Conservation (phyloP, 1,140 invertebrate genomes). For the Magallana angulata region DNA sequence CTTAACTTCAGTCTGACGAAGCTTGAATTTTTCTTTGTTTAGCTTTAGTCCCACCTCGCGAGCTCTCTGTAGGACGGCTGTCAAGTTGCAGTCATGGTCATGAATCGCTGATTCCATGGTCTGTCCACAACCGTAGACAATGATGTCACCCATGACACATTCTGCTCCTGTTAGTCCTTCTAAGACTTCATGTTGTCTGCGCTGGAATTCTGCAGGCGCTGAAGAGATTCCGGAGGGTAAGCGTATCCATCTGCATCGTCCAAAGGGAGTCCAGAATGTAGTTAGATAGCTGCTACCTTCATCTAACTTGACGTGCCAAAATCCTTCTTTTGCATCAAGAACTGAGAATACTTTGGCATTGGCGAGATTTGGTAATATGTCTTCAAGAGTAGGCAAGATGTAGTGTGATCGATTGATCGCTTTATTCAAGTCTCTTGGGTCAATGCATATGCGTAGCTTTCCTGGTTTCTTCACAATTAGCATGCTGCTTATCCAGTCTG, state of each 20-base stretch:
- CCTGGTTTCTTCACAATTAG: slow-evolving; percentile 79
- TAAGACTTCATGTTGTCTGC: slow-evolving; percentile 50
- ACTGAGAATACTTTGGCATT: slow-evolving; percentile 79
- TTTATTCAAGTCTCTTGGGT: slow-evolving; percentile 56
- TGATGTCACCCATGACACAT: slow-evolving; percentile 66
- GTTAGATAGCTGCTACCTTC: slow-evolving; percentile 56
- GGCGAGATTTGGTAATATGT: slow-evolving; percentile 41
- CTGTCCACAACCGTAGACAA: slow-evolving; percentile 66
- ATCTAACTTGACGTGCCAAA: slow-evolving; percentile 67
- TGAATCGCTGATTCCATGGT: slow-evolving; percentile 11
- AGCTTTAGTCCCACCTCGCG: slow-evolving; percentile 49
- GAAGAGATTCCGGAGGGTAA: slow-evolving; percentile 56
- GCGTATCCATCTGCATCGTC: slow-evolving; percentile 55
- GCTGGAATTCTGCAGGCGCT: slow-evolving; percentile 56
- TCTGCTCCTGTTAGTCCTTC: slow-evolving; percentile 57
- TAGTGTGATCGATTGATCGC: slow-evolving; percentile 55
- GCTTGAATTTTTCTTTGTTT: slow-evolving; percentile 51
- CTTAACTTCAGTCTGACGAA: slow-evolving; percentile 32
- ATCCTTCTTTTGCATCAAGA: slow-evolving; percentile 80
- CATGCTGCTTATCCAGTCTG: slow-evolving; percentile 80
- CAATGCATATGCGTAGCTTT: slow-evolving; percentile 59
- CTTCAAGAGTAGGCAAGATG: slow-evolving; percentile 53
- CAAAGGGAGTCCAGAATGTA: slow-evolving; percentile 59
- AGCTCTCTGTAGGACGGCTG: slow-evolving; percentile 48
- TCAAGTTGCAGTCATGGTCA: slow-evolving; percentile 57